phyloP scores from a whole-genome alignment of 2,888 invertebrate species.

The Mallateleia sp. region DNA sequence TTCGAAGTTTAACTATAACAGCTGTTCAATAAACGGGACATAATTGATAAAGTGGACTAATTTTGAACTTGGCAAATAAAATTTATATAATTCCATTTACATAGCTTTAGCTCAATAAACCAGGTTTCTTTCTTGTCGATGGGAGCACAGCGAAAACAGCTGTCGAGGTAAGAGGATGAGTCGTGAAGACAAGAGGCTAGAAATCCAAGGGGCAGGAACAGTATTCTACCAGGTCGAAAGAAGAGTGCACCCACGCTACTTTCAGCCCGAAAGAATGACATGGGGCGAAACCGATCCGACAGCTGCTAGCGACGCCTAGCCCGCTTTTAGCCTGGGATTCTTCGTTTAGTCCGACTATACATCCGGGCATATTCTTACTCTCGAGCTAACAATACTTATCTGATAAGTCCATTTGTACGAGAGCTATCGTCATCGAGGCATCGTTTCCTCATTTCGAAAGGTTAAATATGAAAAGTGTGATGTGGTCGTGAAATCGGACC shows the following conservation, averaged over 20 bases:
- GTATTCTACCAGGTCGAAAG: conserved; percentile 43
- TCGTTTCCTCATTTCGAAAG: conserved; percentile 31
- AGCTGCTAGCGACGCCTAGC: conserved; percentile 50
- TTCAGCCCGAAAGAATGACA: conserved; percentile 75
- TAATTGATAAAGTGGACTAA: too few species aligned
- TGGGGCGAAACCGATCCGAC: conserved; percentile 56
- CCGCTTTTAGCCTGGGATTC: conserved; percentile 23
- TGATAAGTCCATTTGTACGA: conserved; percentile 48
- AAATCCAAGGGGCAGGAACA: conserved; percentile 33
- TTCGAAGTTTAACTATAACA: too few species aligned
- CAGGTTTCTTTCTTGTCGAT: conserved; percentile 22
- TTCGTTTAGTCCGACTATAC: neutral
- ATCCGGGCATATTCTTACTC: neutral
- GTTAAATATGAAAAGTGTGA: conserved; percentile 45
- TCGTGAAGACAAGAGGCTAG: conserved; percentile 51
- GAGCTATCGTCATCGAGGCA: neutral
- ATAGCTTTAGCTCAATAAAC: too few species aligned
- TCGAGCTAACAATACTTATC: conserved; percentile 37
- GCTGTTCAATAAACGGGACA: too few species aligned
- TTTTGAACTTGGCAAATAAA: too few species aligned
- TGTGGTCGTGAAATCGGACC: conserved; percentile 22
- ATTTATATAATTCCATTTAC: too few species aligned
- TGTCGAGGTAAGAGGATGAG: conserved; percentile 64
- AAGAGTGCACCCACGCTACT: conserved; percentile 84
- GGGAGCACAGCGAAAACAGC: conserved; percentile 43